These are phyloP conservation scores for Otus scops DNA, from an alignment of 2,797 vertebrate species.

Conservation along the genomic window DNA sequence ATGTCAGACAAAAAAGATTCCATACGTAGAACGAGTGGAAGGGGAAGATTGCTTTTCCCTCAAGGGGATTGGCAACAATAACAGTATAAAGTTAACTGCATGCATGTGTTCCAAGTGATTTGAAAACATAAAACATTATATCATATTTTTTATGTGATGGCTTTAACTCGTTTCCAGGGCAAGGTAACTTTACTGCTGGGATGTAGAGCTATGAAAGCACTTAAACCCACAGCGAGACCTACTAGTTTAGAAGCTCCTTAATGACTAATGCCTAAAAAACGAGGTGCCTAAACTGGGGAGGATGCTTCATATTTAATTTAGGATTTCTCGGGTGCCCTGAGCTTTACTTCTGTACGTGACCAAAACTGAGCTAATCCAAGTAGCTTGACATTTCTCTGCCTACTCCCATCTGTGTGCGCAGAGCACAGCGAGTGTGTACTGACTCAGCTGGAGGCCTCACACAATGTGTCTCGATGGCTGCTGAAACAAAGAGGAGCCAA, in stretches of 20 bases:
- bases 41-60: conserved; percentile 36
- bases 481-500: conserved; percentile 25
- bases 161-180: neutral
- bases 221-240: neutral
- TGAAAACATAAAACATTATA: neutral
- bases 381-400: conserved; percentile 61
- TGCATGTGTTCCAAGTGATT: conserved; percentile 9
- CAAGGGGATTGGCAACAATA: conserved; percentile 7
- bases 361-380: conserved; percentile 31
- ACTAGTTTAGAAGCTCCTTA: neutral
- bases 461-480: neutral
- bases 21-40: neutral
- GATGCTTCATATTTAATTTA: neutral
- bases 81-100: neutral
- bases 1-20: conserved; percentile 51
- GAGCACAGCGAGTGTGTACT: neutral
- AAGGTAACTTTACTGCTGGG: neutral
- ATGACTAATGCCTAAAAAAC: neutral
- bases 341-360: conserved; percentile 3
- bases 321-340: neutral
- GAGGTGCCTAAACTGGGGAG: neutral
- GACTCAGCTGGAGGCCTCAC: conserved; percentile 37
- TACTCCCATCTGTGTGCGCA: conserved; percentile 25
- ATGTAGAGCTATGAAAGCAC: neutral
- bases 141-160: neutral